Conservation (phyloP, 1,140 invertebrate genomes). For the Caenorhabditis inopinata region DNA sequence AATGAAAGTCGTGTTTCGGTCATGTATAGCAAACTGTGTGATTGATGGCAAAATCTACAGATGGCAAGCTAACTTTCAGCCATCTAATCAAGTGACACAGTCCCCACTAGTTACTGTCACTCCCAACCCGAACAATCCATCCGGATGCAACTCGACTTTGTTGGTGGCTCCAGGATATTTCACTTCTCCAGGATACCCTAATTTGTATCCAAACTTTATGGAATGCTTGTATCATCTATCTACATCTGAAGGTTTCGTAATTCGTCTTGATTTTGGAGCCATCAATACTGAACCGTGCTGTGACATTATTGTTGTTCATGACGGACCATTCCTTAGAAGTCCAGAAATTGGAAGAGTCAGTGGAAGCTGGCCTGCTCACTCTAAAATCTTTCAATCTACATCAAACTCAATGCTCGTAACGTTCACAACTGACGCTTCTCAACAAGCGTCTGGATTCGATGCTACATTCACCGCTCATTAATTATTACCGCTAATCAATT, state of each 20-base stretch:
- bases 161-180: neutral
- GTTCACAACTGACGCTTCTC: neutral
- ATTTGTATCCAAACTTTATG: neutral
- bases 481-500: too few species aligned
- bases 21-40: neutral
- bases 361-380: neutral
- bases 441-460: neutral
- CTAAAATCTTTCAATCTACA: neutral
- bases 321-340: neutral
- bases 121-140: slow-evolving; percentile 4
- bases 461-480: too few species aligned
- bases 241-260: neutral
- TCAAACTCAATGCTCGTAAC: neutral
- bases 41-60: neutral
- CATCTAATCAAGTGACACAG: neutral
- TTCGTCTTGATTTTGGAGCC: neutral
- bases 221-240: neutral
- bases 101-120: neutral
- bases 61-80: neutral
- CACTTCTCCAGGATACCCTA: neutral
- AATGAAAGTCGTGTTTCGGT: neutral
- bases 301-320: neutral
- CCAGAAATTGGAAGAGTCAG: neutral
- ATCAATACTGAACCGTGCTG: slow-evolving; percentile 7
- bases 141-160: neutral